Evolutionary conservation across 1,140 invertebrate species (phyloP), one percentile per base, ranked within the genome.

Genomic region (Cydia amplana): DNA sequence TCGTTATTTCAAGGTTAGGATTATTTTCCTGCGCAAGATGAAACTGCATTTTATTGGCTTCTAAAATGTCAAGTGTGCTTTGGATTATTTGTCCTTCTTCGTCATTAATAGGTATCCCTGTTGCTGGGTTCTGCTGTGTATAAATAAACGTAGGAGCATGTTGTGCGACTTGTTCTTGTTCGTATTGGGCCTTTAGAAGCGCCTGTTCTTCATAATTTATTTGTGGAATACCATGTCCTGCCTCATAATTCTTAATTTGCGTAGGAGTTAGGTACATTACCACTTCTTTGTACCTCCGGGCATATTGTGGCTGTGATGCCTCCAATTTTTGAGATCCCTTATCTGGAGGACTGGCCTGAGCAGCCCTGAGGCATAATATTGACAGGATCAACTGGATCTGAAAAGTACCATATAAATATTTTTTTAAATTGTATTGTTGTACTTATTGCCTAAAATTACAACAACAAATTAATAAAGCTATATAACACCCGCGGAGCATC

Each of bases 181-280:
- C 18, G 9, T 20, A 23, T 10, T 20, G 18, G 55, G 55, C 55
- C 6, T 10, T 7, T n/a, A 60, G 51, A 9, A n/a, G 25, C n/a
- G 16, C 25, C n/a, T 55, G 73, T 16, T 20, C 18, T 74, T 25
- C 49, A 20, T 25, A 25, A 28, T 74, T 60, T 36, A 25, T 12
- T 80, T 73, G 23, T 75, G 75, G 12, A 28, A 73, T n/a, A 20
- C 78, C 80, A 73, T 83, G 78, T 70, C 83, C 83, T 32, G 81
- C 78, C 81, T 90, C 80, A 10, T 89, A 76, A 28, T 83, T 82
- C 72, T 77, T 82, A 40, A 90, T 87, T 81, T 90, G 85, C 23
- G 75, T 85, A 3, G 87, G 87, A 46, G 87, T 90, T 70, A 91
- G 76, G 64, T 87, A 89, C 10, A 90, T 75, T 55, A 88, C 84